phyloP scores from a whole-genome alignment of 2,113 vertebrate genomes.

The Pimephales promelas region DNA sequence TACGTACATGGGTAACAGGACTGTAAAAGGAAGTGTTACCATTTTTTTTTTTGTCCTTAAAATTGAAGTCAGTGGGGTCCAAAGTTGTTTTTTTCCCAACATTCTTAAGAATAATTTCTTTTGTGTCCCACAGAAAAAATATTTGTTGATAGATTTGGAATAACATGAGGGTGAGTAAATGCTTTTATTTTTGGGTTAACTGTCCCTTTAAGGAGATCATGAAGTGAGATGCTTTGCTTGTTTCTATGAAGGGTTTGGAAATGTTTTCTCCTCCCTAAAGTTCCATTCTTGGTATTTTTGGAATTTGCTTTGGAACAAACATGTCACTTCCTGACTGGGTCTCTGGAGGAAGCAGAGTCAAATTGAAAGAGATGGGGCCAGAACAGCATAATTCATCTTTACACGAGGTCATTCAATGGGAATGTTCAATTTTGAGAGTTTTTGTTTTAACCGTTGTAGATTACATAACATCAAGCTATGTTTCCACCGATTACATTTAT shows the following conservation, averaged over 20 bases:
- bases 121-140: neutral
- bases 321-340: conserved; percentile 74
- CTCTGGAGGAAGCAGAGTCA: conserved; percentile 58
- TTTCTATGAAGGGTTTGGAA: conserved; percentile 62
- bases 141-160: neutral
- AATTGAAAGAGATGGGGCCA: conserved; percentile 47
- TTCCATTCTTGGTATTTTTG: conserved; percentile 78
- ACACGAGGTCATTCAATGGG: neutral
- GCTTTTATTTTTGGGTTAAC: neutral
- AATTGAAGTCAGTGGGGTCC: neutral
- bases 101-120: neutral
- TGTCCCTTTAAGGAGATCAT: neutral
- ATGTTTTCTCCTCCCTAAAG: conserved; percentile 68
- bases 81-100: neutral
- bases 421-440: neutral
- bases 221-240: conserved; percentile 48
- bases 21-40: no score
- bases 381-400: conserved; percentile 36
- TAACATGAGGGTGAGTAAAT: neutral
- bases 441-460: neutral
- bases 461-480: neutral
- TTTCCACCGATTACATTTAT: neutral
- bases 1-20: no score
- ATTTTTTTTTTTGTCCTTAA: no score
- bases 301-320: conserved; percentile 81